Evolutionary conservation across 2,888 invertebrate species (phyloP).

Genomic region (Cheilosia grossa): DNA sequence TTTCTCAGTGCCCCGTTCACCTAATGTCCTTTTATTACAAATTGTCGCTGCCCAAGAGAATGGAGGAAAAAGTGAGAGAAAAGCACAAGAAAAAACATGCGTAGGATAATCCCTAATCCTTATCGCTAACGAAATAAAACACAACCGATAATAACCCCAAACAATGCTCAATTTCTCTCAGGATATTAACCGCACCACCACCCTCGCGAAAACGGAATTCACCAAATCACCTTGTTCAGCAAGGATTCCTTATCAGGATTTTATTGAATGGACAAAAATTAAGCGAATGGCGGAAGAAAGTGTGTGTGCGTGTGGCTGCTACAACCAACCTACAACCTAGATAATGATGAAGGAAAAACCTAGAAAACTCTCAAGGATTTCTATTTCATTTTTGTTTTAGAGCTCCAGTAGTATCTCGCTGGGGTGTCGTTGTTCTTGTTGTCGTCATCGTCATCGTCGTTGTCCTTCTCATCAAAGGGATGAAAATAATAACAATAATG

Average conservation of each 20-base stretch:
- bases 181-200: slow-evolving; percentile 43
- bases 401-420: slow-evolving; percentile 16
- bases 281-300: slow-evolving; percentile 31
- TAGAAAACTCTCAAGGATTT: slow-evolving; percentile 27
- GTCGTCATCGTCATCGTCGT: neutral
- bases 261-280: slow-evolving; percentile 67
- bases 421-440: slow-evolving; percentile 16
- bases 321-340: slow-evolving; percentile 11
- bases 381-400: slow-evolving; percentile 29
- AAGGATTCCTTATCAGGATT: slow-evolving; percentile 53
- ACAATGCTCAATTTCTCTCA: slow-evolving; percentile 52
- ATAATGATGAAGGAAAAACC: slow-evolving; percentile 39
- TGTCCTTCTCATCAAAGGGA: slow-evolving; percentile 53
- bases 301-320: slow-evolving; percentile 24
- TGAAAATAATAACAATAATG: slow-evolving; percentile 68
- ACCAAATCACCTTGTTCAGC: slow-evolving; percentile 55
- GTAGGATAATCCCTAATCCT: slow-evolving; percentile 61
- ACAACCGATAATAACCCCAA: slow-evolving; percentile 59
- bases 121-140: slow-evolving; percentile 63
- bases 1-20: neutral
- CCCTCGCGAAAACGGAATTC: neutral
- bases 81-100: slow-evolving; percentile 46
- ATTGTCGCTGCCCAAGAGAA: slow-evolving; percentile 14
- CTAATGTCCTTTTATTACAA: slow-evolving; percentile 41
- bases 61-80: slow-evolving; percentile 3